These are phyloP conservation scores for Melitaea athalia DNA, from an alignment of 2,888 invertebrate species.

Conservation along the genomic window DNA sequence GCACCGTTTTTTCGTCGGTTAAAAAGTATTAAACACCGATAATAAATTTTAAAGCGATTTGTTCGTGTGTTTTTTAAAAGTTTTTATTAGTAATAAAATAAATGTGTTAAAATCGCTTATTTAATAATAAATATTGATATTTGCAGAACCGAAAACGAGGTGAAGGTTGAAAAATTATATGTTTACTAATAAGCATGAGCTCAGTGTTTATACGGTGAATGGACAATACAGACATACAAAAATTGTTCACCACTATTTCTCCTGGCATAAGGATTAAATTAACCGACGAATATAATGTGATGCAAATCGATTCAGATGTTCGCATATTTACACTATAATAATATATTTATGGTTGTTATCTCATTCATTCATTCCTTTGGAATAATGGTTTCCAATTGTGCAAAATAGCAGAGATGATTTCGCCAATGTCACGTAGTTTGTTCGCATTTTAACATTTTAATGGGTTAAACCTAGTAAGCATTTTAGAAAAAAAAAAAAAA, in stretches of 20 bases:
- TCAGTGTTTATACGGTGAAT: conserved; percentile 26
- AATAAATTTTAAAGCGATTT: neutral
- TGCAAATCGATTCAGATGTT: conserved; percentile 17
- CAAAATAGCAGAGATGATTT: too few species aligned
- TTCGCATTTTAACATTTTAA: too few species aligned
- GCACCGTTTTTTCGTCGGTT: too few species aligned
- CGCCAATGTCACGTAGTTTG: too few species aligned
- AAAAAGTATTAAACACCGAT: too few species aligned
- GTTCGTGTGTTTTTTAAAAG: neutral
- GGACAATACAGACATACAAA: conserved; percentile 8
- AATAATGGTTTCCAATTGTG: too few species aligned
- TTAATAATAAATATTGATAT: conserved; percentile 23
- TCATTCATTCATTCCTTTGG: conserved; percentile 4
- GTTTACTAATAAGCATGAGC: conserved; percentile 30
- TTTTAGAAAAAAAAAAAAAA: too few species aligned
- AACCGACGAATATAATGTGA: conserved; percentile 7
- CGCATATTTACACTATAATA: conserved; percentile 5
- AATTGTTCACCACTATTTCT: conserved; percentile 7
- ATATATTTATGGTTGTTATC: conserved; percentile 8
- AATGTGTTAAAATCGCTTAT: conserved; percentile 9
- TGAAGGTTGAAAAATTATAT: conserved; percentile 37
- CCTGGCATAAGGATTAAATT: conserved; percentile 11
- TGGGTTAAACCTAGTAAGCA: too few species aligned
- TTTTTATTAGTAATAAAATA: neutral
- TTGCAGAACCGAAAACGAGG: conserved; percentile 33